These are phyloP conservation scores for Geotrypetes seraphini DNA, from an alignment of 2,797 vertebrate genomes.

Conservation along the genomic window DNA sequence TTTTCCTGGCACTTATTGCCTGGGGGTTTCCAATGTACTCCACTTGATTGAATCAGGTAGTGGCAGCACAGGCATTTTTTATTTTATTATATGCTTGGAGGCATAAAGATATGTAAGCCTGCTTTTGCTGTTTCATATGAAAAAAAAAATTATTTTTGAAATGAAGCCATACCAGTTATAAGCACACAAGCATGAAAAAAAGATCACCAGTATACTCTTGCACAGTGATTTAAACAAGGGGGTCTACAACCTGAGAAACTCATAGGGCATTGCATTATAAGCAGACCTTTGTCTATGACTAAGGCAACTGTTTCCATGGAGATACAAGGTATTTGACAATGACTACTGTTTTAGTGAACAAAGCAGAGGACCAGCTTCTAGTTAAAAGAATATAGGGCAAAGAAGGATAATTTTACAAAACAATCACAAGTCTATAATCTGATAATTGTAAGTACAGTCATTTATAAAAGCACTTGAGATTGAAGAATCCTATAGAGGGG, in stretches of 20 bases:
- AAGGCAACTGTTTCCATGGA: constrained; percentile 29
- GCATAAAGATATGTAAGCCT: constrained; percentile 78
- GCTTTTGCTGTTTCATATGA: constrained; percentile 65
- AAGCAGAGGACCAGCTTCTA: constrained; percentile 26
- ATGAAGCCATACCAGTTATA: constrained; percentile 48
- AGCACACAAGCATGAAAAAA: constrained; percentile 23
- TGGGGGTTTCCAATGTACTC: constrained; percentile 87
- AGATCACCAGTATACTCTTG: constrained; percentile 5
- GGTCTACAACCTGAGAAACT: constrained; percentile 13
- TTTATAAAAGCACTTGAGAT: constrained; percentile 4
- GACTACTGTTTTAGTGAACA: constrained; percentile 25
- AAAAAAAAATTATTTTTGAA: constrained; percentile 64
- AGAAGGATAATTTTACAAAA: neutral
- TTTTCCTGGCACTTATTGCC: constrained; percentile 68
- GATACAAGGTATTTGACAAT: constrained; percentile 16
- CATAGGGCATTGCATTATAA: neutral
- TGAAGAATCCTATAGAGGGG: neutral
- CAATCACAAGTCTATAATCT: constrained; percentile 6
- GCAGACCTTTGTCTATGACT: constrained; percentile 28
- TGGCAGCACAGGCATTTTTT: constrained; percentile 77
- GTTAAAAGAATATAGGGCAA: constrained; percentile 3
- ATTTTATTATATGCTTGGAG: constrained; percentile 83
- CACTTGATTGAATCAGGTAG: constrained; percentile 97
- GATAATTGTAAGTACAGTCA: constrained; percentile 14
- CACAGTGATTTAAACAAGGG: neutral